Conservation (phyloP, 2,797 vertebrate species). For the Sebastes taczanowskii region DNA sequence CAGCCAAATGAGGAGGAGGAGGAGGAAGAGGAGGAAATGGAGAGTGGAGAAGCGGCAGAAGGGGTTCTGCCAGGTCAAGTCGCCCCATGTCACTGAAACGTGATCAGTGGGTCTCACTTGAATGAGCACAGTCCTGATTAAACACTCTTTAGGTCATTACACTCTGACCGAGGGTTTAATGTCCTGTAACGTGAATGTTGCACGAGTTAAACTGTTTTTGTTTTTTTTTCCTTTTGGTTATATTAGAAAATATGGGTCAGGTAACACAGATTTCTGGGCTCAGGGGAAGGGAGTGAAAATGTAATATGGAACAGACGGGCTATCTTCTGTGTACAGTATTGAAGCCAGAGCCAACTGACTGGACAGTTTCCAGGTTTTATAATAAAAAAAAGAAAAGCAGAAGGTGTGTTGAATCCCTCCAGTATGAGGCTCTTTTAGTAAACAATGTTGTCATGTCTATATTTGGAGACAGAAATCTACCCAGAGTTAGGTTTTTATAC, state of each 20-base stretch:
- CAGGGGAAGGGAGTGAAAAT: slow-evolving; percentile 15
- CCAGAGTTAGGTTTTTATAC: background rate
- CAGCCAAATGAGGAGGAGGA: slow-evolving; percentile 34
- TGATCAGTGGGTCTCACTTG: slow-evolving; percentile 30
- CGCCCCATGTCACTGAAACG: slow-evolving; percentile 39
- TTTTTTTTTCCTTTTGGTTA: background rate
- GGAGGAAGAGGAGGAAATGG: slow-evolving; percentile 42
- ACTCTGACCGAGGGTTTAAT: background rate
- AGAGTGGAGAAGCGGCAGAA: slow-evolving; percentile 27
- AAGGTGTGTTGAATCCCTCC: slow-evolving; percentile 41
- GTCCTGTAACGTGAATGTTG: background rate
- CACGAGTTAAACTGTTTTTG: background rate
- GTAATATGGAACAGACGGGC: slow-evolving; percentile 58
- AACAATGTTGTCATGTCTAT: slow-evolving; percentile 16
- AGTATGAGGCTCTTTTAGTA: slow-evolving; percentile 3
- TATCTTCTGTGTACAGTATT: slow-evolving; percentile 44
- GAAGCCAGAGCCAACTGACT: slow-evolving; percentile 48
- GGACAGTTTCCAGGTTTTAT: slow-evolving; percentile 44
- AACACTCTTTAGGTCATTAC: background rate
- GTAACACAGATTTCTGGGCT: slow-evolving; percentile 30
- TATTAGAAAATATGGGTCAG: slow-evolving; percentile 38
- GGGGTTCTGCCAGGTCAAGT: slow-evolving; percentile 46
- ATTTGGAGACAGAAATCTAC: slow-evolving; percentile 9
- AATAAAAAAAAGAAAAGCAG: background rate
- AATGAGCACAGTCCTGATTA: slow-evolving; percentile 1